Base-by-base conservation (phyloP, 2,888 invertebrate species). In the Copidosoma aretas region DNA sequence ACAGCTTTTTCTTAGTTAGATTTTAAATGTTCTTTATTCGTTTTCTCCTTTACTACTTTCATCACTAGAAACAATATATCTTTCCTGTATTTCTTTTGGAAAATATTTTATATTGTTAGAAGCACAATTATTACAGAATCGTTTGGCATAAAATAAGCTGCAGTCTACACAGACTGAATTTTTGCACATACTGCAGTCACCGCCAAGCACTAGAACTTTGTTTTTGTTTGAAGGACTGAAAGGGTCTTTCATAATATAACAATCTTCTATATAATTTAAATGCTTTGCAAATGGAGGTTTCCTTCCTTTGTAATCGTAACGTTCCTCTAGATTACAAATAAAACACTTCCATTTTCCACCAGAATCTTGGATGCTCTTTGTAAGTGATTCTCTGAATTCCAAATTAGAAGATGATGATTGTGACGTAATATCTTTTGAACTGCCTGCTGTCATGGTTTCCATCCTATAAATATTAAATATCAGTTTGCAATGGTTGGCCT, bases 241-340 rank as follows among this genome's bases (percentile, higher is more conserved):
- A 0, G 95, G 95, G 84, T 95, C 95, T 78, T 91, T 91, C 88
- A 93, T 91, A 0, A 94, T 84, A 82, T 91, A 96, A 71, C 89
- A 90, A 43, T 92, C 88, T 80, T 93, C 93, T 74, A 87, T 85
- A 65, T 94, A 88, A 46, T 85, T 82, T 51, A 93, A 85, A 67
- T 89, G 88, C 73, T 89, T 88, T 1, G 90, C 88, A 81, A 93
- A 94, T 3, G 91, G 90, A 25, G 94, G 93, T 71, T 87, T 87
- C 17, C 83, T 86, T 24, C 95, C 95, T 82, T 89, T 91, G 79
- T 91, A 95, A 75, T 93, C 89, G 66, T 89, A 92, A 73, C 87
- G 87, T 83, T 93, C 93, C 74, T 85, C 82, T 78, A 94, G 82
- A 39, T 85, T 83, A 82, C 95, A 95, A 49, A 81, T 80, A 24